A percentile compares a stretch with the other conserved stretches of the same genome.
phyloP scores from a whole-genome alignment of 2,113 vertebrate genomes.

The Noturus placidus region DNA sequence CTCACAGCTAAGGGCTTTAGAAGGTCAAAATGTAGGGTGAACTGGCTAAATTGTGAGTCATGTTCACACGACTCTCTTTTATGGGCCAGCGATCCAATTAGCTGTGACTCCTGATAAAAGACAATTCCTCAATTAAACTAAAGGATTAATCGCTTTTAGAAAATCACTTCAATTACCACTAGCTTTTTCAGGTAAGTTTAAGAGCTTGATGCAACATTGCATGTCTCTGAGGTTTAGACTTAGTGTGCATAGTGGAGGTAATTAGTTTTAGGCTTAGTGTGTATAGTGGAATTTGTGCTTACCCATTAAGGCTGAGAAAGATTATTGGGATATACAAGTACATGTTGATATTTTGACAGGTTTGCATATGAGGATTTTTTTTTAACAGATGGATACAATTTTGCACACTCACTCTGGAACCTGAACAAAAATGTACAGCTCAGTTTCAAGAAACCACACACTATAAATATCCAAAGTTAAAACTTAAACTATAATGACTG shows the following conservation, averaged over 20 bases:
- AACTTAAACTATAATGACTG: constrained; percentile 18
- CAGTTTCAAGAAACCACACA: constrained; percentile 16
- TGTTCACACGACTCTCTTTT: constrained; percentile 36
- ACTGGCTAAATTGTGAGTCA: constrained; percentile 20
- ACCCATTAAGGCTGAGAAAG: neutral
- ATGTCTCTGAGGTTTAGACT: constrained; percentile 12
- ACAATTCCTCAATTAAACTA: constrained; percentile 35
- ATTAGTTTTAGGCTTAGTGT: constrained; percentile 24
- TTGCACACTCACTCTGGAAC: neutral
- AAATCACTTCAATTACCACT: constrained; percentile 28
- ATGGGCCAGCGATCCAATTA: constrained; percentile 43
- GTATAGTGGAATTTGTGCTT: constrained; percentile 1
- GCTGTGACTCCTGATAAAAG: constrained; percentile 34
- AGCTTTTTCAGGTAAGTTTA: constrained; percentile 7
- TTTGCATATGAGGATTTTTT: neutral
- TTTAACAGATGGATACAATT: constrained; percentile 6
- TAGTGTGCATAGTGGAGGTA: neutral
- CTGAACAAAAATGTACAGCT: constrained; percentile 16
- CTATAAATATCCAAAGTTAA: constrained; percentile 19
- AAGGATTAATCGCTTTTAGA: constrained; percentile 32
- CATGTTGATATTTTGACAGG: constrained; percentile 21
- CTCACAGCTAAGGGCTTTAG: constrained; percentile 35
- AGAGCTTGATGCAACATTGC: constrained; percentile 20
- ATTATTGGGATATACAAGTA: neutral
- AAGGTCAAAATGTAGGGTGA: constrained; percentile 38